A percentile compares a stretch with the other conserved stretches of the same genome.
Evolutionary conservation across 2,797 vertebrate genomes (phyloP).

Genomic region (Rousettus madagascariensis): DNA sequence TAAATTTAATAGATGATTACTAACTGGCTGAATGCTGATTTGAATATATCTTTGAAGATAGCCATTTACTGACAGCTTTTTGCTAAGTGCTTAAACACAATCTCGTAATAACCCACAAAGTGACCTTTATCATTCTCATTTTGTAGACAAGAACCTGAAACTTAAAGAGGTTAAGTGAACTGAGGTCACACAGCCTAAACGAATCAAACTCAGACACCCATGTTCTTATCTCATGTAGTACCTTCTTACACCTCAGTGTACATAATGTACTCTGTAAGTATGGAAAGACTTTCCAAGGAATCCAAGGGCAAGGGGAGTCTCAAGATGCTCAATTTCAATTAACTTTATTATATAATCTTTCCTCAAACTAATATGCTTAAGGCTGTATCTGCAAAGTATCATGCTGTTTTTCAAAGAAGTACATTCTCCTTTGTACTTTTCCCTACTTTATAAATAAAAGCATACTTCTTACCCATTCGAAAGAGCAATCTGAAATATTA

Average conservation of each 20-base stretch:
- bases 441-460: constrained; percentile 5
- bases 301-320: background rate
- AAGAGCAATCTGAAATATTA: background rate
- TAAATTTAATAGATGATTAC: background rate
- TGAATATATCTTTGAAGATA: background rate
- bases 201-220: background rate
- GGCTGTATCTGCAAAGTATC: background rate
- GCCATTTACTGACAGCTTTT: background rate
- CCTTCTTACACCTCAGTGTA: background rate
- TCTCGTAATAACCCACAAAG: background rate
- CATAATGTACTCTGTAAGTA: background rate
- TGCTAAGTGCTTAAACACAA: background rate
- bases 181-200: background rate
- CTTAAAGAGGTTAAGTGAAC: background rate
- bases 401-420: background rate
- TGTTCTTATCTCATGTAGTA: background rate
- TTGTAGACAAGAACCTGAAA: background rate
- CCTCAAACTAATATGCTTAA: background rate
- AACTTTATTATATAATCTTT: background rate
- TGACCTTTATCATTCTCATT: background rate
- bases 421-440: background rate
- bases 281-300: background rate
- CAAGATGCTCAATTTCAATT: background rate
- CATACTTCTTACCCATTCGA: background rate
- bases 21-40: background rate